phyloP scores from a whole-genome alignment of 2,113 vertebrate genomes.

The Athene cunicularia region DNA sequence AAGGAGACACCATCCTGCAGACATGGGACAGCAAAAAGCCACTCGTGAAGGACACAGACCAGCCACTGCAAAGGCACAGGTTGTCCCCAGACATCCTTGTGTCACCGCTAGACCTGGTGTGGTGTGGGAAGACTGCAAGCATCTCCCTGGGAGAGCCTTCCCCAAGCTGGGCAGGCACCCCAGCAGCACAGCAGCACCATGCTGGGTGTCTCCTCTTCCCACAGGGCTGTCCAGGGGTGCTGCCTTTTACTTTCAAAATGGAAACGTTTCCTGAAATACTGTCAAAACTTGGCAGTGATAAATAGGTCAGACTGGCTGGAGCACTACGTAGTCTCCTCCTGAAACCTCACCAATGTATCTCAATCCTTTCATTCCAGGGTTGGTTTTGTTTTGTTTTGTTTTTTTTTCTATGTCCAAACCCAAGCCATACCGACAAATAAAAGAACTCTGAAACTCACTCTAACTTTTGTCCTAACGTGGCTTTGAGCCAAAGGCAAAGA shows the following conservation, averaged over 20 bases:
- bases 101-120: accelerated
- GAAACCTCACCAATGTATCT: background rate
- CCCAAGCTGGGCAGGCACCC: background rate
- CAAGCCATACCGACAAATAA: background rate
- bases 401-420: background rate
- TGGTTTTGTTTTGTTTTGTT: too few species aligned
- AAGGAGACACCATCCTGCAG: background rate
- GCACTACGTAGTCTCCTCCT: background rate
- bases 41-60: background rate
- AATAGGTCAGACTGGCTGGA: constrained; percentile 3
- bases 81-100: background rate
- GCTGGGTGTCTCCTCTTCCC: background rate
- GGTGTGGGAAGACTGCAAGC: background rate
- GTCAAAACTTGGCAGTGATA: constrained; percentile 8
- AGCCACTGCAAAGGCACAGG: background rate
- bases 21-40: background rate
- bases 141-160: background rate
- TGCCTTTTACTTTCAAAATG: background rate
- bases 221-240: background rate
- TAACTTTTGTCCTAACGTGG: constrained; percentile 9
- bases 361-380: background rate
- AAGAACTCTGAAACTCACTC: constrained; percentile 5
- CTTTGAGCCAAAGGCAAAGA: constrained; percentile 35
- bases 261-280: constrained; percentile 1
- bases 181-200: background rate